Percentiles rank a stretch among this genome's conserved stretches.
phyloP scores from a whole-genome alignment of 2,888 invertebrate species.

The Andrena hattorfiana region DNA sequence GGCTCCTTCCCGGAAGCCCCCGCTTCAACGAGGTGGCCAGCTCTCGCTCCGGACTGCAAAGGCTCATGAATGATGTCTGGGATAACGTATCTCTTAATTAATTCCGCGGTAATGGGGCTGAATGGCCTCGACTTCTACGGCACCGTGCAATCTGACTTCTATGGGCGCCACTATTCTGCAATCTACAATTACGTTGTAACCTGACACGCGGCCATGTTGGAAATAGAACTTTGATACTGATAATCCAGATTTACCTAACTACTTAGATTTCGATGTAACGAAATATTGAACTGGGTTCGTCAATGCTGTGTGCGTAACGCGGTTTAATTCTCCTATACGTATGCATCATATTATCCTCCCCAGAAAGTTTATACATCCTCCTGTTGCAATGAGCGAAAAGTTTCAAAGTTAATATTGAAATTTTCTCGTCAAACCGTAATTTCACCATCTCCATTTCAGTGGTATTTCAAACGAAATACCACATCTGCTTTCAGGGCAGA shows the following conservation, averaged over 20 bases:
- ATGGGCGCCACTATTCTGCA: slow-evolving; percentile 14
- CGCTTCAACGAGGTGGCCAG: slow-evolving; percentile 34
- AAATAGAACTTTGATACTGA: slow-evolving; percentile 17
- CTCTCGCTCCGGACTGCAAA: slow-evolving; percentile 24
- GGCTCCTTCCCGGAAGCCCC: slow-evolving; percentile 43
- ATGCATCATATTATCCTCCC: neutral
- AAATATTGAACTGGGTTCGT: neutral
- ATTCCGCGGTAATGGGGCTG: slow-evolving; percentile 51
- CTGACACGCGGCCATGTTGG: neutral
- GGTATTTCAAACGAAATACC: neutral
- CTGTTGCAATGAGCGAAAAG: neutral
- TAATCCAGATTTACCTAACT: neutral
- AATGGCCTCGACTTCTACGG: slow-evolving; percentile 43
- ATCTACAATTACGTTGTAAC: slow-evolving; percentile 16
- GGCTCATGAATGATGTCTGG: slow-evolving; percentile 38
- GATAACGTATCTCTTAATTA: slow-evolving; percentile 64
- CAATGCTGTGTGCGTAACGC: too few species aligned
- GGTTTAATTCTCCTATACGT: too few species aligned
- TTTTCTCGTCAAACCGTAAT: neutral
- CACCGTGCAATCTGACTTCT: slow-evolving; percentile 26
- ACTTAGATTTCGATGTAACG: slow-evolving; percentile 1
- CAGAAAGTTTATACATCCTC: neutral
- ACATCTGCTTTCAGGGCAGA: neutral
- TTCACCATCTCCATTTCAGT: neutral
- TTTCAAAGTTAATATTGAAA: neutral